Conservation (phyloP, 2,113 vertebrate species). For the Onychorhynchus coronatus region DNA sequence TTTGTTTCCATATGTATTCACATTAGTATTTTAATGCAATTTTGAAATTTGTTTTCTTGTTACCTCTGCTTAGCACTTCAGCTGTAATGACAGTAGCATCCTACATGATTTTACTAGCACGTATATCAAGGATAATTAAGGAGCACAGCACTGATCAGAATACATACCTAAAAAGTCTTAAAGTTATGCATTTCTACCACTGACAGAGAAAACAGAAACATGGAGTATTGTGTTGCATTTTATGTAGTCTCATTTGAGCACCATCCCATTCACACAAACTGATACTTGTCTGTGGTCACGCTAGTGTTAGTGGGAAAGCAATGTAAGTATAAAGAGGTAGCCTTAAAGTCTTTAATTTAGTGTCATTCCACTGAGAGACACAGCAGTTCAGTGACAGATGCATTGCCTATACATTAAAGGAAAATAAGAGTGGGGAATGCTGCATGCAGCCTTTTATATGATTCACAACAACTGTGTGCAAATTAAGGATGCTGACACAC, state of each 20-base stretch:
- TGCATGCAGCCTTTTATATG: rapidly evolving
- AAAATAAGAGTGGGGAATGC: neutral
- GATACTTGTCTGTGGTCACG: neutral
- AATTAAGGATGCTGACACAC: neutral
- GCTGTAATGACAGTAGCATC: neutral
- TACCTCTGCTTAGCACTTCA: neutral
- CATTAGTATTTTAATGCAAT: neutral
- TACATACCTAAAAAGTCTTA: neutral
- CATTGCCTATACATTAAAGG: neutral
- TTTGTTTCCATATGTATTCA: neutral
- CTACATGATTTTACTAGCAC: neutral
- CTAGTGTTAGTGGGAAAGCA: neutral
- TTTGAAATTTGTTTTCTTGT: neutral
- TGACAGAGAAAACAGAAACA: neutral
- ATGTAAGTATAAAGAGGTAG: rapidly evolving
- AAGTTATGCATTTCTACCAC: neutral
- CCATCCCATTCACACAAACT: neutral
- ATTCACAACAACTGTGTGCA: neutral
- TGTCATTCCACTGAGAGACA: neutral
- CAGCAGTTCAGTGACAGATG: neutral
- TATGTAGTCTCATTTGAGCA: neutral
- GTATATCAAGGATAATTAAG: neutral
- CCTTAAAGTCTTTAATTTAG: neutral
- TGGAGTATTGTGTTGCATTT: neutral
- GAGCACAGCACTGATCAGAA: neutral